A percentile compares a stretch with the other conserved stretches of the same genome.
Evolutionary conservation across 2,888 invertebrate genomes (phyloP).

Genomic region (Anthoptus insignis): DNA sequence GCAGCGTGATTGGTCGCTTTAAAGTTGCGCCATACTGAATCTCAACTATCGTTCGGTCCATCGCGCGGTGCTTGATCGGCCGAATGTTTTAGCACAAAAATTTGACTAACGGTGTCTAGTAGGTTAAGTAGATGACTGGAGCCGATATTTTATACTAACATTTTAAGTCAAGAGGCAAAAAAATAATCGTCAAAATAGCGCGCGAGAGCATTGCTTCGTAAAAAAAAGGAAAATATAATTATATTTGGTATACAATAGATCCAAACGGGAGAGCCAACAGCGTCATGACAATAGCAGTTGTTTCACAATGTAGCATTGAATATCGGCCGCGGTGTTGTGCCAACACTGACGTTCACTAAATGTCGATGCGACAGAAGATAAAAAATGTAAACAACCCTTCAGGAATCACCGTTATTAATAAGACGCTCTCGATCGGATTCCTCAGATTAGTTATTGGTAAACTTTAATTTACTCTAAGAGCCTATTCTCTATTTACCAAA

Average conservation of each 20-base stretch:
- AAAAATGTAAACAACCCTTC: conserved; percentile 31
- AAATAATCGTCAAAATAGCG: conserved; percentile 56
- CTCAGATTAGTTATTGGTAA: too few species aligned
- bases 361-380: conserved; percentile 27
- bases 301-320: conserved; percentile 57
- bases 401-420: too few species aligned
- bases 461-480: too few species aligned
- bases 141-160: conserved; percentile 61
- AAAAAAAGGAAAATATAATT: conserved; percentile 41
- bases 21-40: too few species aligned
- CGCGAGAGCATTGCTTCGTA: conserved; percentile 78
- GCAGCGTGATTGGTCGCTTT: too few species aligned
- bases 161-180: conserved; percentile 23
- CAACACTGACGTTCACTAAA: conserved; percentile 39
- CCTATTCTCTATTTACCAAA: too few species aligned
- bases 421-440: too few species aligned
- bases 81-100: too few species aligned
- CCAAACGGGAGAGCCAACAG: conserved; percentile 55
- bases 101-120: too few species aligned
- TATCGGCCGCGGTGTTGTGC: conserved; percentile 81
- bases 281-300: conserved; percentile 74
- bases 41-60: too few species aligned
- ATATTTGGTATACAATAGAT: conserved; percentile 19
- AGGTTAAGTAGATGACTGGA: too few species aligned
- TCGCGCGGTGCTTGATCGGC: too few species aligned